Percentiles rank a stretch among this genome's conserved stretches.
Evolutionary conservation across 2,888 invertebrate species (phyloP).

Genomic region (Baccha elongata): DNA sequence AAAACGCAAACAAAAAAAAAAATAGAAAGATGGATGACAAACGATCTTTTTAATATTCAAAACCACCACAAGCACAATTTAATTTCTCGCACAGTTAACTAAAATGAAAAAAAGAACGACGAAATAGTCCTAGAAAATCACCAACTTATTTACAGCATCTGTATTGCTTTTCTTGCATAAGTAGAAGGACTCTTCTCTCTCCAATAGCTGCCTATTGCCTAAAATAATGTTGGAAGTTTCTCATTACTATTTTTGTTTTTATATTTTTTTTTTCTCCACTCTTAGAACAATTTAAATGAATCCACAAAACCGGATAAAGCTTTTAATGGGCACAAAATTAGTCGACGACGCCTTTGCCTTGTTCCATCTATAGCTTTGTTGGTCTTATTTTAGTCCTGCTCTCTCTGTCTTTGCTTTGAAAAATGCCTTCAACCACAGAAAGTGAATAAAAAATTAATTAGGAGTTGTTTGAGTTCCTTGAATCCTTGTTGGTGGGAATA

Average conservation of each 20-base stretch:
- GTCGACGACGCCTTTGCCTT: constrained; percentile 62
- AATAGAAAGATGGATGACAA: constrained; percentile 29
- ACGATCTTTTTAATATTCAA: constrained; percentile 32
- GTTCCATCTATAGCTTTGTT: constrained; percentile 33
- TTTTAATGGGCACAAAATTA: constrained; percentile 67
- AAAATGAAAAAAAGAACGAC: constrained; percentile 10
- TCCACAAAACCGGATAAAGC: constrained; percentile 70
- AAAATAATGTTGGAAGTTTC: constrained; percentile 45
- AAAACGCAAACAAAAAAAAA: background rate
- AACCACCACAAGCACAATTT: constrained; percentile 45
- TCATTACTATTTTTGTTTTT: constrained; percentile 33
- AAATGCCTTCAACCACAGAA: constrained; percentile 45
- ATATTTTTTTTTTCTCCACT: constrained; percentile 9
- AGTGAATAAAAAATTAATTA: constrained; percentile 67
- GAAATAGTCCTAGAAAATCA: constrained; percentile 42
- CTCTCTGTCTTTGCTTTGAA: background rate
- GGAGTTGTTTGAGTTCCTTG: constrained; percentile 62
- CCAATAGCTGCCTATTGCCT: constrained; percentile 16
- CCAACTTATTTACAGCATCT: constrained; percentile 49
- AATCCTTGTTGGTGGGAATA: constrained; percentile 27
- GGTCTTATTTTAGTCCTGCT: constrained; percentile 17
- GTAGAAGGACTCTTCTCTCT: background rate
- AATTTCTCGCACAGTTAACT: constrained; percentile 43
- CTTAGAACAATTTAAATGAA: constrained; percentile 57
- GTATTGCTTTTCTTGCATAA: constrained; percentile 10